phyloP scores from a whole-genome alignment of 1,140 invertebrate species.

The Helicorthomorpha holstii region DNA sequence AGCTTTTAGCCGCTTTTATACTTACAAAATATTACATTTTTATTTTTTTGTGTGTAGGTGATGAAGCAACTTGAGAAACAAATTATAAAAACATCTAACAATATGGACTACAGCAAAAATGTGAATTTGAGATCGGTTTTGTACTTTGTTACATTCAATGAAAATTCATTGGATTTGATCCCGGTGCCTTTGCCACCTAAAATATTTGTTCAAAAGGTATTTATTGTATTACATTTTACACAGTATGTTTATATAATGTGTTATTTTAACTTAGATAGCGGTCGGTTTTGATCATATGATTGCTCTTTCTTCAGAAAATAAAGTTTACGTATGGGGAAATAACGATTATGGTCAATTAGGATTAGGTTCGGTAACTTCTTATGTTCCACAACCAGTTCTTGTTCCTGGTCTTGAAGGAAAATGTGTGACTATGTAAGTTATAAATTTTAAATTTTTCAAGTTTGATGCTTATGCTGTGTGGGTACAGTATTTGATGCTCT shows the following conservation, averaged over 20 bases:
- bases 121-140: not conserved
- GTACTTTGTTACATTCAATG: not conserved
- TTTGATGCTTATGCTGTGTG: too few species aligned
- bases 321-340: constrained; percentile 54
- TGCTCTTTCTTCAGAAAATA: constrained; percentile 42
- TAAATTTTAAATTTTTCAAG: constrained; percentile 4
- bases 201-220: not conserved
- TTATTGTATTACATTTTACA: not conserved
- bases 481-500: too few species aligned
- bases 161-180: not conserved
- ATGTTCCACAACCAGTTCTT: constrained; percentile 33
- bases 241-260: not conserved
- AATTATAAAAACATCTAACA: too few species aligned
- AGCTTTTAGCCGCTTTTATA: too few species aligned
- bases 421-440: constrained; percentile 35
- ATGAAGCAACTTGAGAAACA: too few species aligned
- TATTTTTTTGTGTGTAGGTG: too few species aligned
- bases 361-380: constrained; percentile 35
- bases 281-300: constrained; percentile 48
- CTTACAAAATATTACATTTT: too few species aligned
- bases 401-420: constrained; percentile 41
- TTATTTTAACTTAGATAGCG: constrained; percentile 27
- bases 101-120: not conserved
- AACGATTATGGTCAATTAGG: constrained; percentile 48
- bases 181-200: not conserved